Evolutionary conservation across 2,888 invertebrate species (phyloP).

Genomic region (Stegophylla sp.): DNA sequence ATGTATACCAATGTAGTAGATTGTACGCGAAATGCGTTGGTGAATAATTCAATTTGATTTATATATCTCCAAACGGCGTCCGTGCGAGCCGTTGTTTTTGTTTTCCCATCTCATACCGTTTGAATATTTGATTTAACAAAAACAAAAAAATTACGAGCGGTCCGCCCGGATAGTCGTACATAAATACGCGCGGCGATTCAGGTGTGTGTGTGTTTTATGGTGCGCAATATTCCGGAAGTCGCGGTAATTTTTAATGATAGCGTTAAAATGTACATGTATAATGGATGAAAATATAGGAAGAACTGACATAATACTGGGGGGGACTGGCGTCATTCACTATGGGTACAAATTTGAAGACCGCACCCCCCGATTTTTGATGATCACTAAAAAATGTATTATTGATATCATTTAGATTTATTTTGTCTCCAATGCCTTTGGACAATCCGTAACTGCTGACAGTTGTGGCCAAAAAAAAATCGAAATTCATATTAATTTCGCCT

Average conservation of each 20-base stretch:
- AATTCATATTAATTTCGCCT: too few species aligned
- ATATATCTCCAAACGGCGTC: slow-evolving; percentile 11
- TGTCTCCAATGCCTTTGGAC: too few species aligned
- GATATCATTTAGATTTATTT: too few species aligned
- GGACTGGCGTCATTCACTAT: too few species aligned
- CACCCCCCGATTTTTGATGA: too few species aligned
- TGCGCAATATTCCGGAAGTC: not conserved
- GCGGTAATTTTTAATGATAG: slow-evolving; percentile 20
- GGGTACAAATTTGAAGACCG: too few species aligned
- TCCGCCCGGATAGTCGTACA: not conserved
- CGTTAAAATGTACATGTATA: not conserved
- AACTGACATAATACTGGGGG: too few species aligned
- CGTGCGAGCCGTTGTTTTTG: not conserved
- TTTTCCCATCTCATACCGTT: not conserved
- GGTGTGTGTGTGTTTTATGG: not conserved
- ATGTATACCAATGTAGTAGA: not conserved
- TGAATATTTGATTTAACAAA: slow-evolving; percentile 26
- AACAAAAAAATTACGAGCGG: slow-evolving; percentile 6
- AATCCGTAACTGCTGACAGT: too few species aligned
- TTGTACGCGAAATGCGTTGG: slow-evolving; percentile 17
- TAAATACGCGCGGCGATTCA: too few species aligned
- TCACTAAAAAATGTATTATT: too few species aligned
- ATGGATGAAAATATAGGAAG: too few species aligned
- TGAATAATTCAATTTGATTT: slow-evolving; percentile 46
- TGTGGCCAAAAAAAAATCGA: too few species aligned